Evolutionary conservation across 2,797 vertebrate species (phyloP), one percentile per base, ranked within the genome.

Genomic region (Sebastolobus alascanus): DNA sequence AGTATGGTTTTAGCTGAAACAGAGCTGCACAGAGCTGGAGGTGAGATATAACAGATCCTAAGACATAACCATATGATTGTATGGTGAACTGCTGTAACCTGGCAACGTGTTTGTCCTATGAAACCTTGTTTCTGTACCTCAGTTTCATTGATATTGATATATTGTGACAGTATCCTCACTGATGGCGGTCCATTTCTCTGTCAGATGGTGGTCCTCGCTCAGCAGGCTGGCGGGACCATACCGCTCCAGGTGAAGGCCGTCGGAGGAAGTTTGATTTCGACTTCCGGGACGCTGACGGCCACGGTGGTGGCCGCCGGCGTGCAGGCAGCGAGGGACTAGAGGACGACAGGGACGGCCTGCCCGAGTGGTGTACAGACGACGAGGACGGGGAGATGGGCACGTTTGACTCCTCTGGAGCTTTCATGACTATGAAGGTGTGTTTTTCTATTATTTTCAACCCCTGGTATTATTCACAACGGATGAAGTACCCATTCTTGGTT

Each of bases 341-440:
- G n/a, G 97, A 98, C 0, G 97, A 98, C 55, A 90, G 97, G 75
- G 97, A 97, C 0, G 97, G 97, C 25, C 95, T 98, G 82, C 97
- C 97, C 0, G 97, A 98, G 89, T 98, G 97, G 97, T 98, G 97
- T 80, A 95, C 97, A 4, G 97, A 98, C 0, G 97, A 98, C 18
- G 97, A 97, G 87, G 97, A 98, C 0, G 97, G 96, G 27, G 97
- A 97, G 77, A 97, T 98, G 97, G 97, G 97, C 75, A 98, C 97
- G 16, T 98, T 98, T 2, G 97, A 98, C 89, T 97, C 97, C 16
- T 97, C 97, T 0, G 97, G 97, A 73, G 97, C 97, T 37, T 98
- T 97, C 92, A 94, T 98, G 94, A 91, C 97, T 18, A 94, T 97
- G 94, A 97, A 96, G 93, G 77, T 94, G 22, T 63, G 83, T 35